Evolutionary conservation across 2,888 invertebrate genomes (phyloP), one percentile per base, ranked within the genome.

Genomic region (Oscheius onirici): DNA sequence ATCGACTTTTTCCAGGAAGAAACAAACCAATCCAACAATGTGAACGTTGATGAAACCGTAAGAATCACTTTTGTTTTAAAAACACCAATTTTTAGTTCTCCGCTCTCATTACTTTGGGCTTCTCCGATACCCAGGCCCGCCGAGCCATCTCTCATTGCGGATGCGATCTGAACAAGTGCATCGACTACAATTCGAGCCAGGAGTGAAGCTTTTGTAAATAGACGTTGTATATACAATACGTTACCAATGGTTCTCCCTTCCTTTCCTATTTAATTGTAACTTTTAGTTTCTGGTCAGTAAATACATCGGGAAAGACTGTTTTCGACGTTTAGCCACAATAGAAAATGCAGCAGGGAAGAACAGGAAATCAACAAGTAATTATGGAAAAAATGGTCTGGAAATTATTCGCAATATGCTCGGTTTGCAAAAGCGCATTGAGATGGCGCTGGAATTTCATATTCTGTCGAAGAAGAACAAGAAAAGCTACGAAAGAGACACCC

Each of bases 141-240:
- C 55, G 68, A 11, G 68, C 68, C 17, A 68, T 68, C 20, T 40
- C 51, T n/a, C 68, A 68, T 46, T 68, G 68, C 26, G 68, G 68
- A 24, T 44, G 26, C 57, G 68, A 68, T 17, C 1, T 68, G 1
- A 20, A 46, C 3, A 57, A 28, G 26, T 68, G 68, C 68, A 13
- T 68, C 5, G 68, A 55, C 43, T 68, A 34, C 57, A 26, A 57
- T 8, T 22, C 44, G 2, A 13, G 20, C 20, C 41, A 52, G 40
- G 52, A 66, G 54, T 66, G 34, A 40, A 41, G 1, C 11, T 51
- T 17, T 46, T 17, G n/a, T 63, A 6, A 8, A 34, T 54, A 17
- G n/a, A 46, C 13, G 13, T 13, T 46, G 46, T 46, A 46, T 20
- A 46, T 46, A 26, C 2, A 13, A n/a, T 26, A 20, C 13, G 26